phyloP scores from a whole-genome alignment of 2,888 invertebrate genomes.

The Meliscaeva auricollis region DNA sequence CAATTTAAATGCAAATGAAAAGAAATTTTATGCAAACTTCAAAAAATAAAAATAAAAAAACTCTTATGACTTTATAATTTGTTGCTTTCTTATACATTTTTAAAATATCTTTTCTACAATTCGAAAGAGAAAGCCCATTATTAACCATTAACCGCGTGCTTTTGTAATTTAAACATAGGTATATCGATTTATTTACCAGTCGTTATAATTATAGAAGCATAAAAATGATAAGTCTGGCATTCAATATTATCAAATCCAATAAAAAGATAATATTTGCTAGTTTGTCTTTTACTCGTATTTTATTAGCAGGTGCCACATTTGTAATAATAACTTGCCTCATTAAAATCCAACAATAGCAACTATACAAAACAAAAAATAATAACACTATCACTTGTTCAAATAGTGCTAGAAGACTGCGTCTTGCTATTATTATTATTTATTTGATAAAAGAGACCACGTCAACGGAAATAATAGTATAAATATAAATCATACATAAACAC shows the following conservation, averaged over 20 bases:
- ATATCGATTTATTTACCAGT: not conserved
- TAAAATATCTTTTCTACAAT: not conserved
- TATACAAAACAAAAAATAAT: not conserved
- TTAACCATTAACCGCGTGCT: not conserved
- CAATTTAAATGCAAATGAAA: slow-evolving; percentile 9
- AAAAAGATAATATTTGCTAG: not conserved
- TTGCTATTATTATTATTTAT: not conserved
- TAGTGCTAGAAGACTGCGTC: not conserved
- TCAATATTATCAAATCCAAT: not conserved
- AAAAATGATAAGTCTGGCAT: not conserved
- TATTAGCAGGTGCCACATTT: slow-evolving; percentile 17
- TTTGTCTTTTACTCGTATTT: not conserved
- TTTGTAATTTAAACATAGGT: not conserved
- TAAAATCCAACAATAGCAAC: slow-evolving; percentile 10
- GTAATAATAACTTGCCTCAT: slow-evolving; percentile 5
- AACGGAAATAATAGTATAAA: slow-evolving; percentile 20
- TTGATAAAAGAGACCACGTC: slow-evolving; percentile 5
- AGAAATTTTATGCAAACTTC: not conserved
- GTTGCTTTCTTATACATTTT: not conserved
- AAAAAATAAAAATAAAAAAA: no score
- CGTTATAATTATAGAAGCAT: no score
- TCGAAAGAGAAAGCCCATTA: slow-evolving; percentile 8
- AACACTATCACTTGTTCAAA: slow-evolving; percentile 19
- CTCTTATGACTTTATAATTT: not conserved
- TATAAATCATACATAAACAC: slow-evolving; percentile 5